These are phyloP conservation scores for Plagodis pulveraria DNA, from an alignment of 2,888 invertebrate species.

Conservation along the genomic window DNA sequence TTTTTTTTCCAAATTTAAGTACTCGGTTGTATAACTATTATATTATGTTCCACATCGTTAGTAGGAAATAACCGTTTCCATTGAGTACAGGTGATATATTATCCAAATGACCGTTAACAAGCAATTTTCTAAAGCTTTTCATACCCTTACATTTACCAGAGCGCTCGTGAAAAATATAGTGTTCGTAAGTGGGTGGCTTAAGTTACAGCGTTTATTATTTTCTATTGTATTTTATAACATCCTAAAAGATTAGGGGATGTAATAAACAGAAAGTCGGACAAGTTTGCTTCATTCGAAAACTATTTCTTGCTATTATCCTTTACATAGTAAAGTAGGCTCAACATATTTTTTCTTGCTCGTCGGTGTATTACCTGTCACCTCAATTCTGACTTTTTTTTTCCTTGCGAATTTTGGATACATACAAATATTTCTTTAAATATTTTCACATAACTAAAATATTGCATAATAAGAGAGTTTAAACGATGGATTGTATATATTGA, in stretches of 20 bases:
- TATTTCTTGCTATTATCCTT: no score
- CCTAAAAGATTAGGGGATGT: not conserved
- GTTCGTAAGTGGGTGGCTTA: conserved; percentile 21
- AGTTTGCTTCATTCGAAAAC: no score
- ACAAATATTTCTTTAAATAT: no score
- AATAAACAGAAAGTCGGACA: no score
- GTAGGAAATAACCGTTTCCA: conserved; percentile 9
- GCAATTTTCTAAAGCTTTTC: conserved; percentile 39
- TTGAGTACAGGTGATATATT: conserved; percentile 32
- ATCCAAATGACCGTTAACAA: conserved; percentile 40
- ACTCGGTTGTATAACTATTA: not conserved
- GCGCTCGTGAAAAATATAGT: conserved; percentile 39
- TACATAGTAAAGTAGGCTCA: no score
- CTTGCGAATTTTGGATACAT: no score
- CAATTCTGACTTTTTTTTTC: no score
- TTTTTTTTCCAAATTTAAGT: not conserved
- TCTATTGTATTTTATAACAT: not conserved
- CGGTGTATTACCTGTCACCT: no score
- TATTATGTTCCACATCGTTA: conserved; percentile 4
- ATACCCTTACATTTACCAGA: conserved; percentile 31
- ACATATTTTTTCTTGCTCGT: no score
- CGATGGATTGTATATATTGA: no score
- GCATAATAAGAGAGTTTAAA: no score
- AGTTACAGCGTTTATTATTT: not conserved
- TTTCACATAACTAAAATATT: no score